phyloP scores from a whole-genome alignment of 2,113 vertebrate species.

The Scytalopus superciliaris region DNA sequence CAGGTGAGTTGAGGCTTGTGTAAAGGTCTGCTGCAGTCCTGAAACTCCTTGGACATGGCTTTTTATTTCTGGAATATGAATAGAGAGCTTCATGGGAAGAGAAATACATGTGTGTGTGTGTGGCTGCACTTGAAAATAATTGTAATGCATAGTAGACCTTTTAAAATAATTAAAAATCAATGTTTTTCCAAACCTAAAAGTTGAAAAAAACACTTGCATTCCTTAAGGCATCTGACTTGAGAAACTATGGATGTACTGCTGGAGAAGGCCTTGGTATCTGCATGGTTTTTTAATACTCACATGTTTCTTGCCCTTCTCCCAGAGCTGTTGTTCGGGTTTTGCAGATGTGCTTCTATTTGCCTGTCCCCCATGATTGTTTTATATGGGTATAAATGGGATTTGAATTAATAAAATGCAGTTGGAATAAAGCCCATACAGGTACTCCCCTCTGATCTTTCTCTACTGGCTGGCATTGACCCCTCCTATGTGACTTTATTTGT shows the following conservation, averaged over 20 bases:
- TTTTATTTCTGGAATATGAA: not conserved
- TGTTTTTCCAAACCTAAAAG: not conserved
- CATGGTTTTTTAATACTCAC: not conserved
- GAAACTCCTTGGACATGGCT: not conserved
- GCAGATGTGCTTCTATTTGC: not conserved
- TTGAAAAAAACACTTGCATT: not conserved
- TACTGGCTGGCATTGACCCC: not conserved
- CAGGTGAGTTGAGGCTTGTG: not conserved
- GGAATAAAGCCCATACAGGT: not conserved
- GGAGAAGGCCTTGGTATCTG: not conserved
- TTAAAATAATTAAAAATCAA: not conserved
- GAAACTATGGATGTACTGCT: not conserved
- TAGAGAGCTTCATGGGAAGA: not conserved
- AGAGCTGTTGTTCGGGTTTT: not conserved
- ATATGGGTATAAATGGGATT: not conserved
- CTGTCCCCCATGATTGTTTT: not conserved
- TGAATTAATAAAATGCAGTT: not conserved
- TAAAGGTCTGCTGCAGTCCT: not conserved
- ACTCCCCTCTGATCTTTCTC: not conserved
- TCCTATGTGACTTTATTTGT: not conserved
- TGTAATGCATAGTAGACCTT: not conserved
- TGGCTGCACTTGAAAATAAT: not conserved
- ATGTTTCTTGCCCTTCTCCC: not conserved
- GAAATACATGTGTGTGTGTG: not conserved
- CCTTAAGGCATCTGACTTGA: not conserved